Base-by-base conservation (phyloP, 2,113 vertebrate genomes). In the Tympanuchus pallidicinctus region DNA sequence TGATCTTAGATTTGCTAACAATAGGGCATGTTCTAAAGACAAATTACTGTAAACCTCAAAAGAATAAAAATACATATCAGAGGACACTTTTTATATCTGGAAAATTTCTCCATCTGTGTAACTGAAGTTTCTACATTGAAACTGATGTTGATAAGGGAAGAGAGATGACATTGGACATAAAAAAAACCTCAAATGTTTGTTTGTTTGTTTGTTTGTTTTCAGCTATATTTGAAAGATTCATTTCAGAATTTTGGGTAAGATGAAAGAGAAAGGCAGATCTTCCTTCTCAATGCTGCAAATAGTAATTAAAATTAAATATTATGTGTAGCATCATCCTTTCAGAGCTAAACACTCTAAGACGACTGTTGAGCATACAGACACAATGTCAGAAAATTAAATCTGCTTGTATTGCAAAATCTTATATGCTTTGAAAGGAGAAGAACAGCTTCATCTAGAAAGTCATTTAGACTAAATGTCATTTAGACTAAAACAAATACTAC, bases 141-240 rank as follows among this genome's bases (percentile, higher is more conserved):
- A 21, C 9, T 90, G 24, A 19, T 63, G 8, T 4, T 63, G 42
- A 2, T 43, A 65, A 88, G 2, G 79, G 19, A 30, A 64, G 20
- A 2, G 3, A 80, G 9, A 2, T 1, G 0, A 52, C 36, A 73
- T 1, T 63, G 40, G 84, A 82, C 11, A 36, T 9, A 85, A 61
- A 10, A 8, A 8, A 5, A 70, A 40, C 3, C 9, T 48, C 25
- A 19, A 43, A 1, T 3, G 5, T 1, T n/a, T 5, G 3, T 1
- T 4, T 21, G 18, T 28, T 81, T 4, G 18, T 6, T n/a, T 59
- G 36, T 67, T 82, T 85, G 38, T 6, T 21, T 77, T 57, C 1
- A 48, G 16, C 48, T 81, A 34, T n/a, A 36, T 72, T 84, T 92
- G 52, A 90, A 48, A 60, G 32, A 60, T 65, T 52, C 6, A 45